Evolutionary conservation across 2,888 invertebrate species (phyloP).

Genomic region (Callyntrura guangdongensis): DNA sequence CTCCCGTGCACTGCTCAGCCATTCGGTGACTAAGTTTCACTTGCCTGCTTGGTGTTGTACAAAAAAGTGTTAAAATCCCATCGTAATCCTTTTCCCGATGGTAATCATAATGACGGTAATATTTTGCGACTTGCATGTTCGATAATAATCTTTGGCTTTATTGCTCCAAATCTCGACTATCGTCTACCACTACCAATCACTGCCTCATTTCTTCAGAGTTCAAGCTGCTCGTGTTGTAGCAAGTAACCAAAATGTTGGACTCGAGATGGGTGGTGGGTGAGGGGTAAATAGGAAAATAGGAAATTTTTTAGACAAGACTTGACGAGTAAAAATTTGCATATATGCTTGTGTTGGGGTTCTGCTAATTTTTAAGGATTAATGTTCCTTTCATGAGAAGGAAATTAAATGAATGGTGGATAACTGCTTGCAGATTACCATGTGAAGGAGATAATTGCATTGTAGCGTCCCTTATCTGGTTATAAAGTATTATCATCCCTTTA

Average conservation of each 20-base stretch:
- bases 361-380: constrained; percentile 57
- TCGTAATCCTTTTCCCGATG: not conserved
- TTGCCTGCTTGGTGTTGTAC: not conserved
- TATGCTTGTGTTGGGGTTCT: not conserved
- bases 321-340: not conserved
- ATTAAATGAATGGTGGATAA: constrained; percentile 58
- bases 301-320: not conserved
- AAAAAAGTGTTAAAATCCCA: constrained; percentile 23
- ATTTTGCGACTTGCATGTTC: constrained; percentile 45
- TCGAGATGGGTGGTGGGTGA: not conserved
- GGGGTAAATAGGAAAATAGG: not conserved
- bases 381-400: constrained; percentile 46
- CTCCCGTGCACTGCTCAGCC: not conserved
- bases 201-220: not conserved
- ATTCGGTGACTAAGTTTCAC: constrained; percentile 6
- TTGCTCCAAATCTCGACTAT: constrained; percentile 15
- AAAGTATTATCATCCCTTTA: constrained; percentile 43
- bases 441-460: constrained; percentile 23
- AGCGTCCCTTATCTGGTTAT: constrained; percentile 46
- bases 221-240: too few relatives aligned
- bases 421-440: not conserved
- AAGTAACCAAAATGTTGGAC: too few relatives aligned
- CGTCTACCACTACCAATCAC: not conserved
- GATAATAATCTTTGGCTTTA: constrained; percentile 37
- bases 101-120: constrained; percentile 40